A percentile compares a stretch with the other conserved stretches of the same genome.
Conservation (phyloP, 2,888 invertebrate species). For the Mythimna vitellina region DNA sequence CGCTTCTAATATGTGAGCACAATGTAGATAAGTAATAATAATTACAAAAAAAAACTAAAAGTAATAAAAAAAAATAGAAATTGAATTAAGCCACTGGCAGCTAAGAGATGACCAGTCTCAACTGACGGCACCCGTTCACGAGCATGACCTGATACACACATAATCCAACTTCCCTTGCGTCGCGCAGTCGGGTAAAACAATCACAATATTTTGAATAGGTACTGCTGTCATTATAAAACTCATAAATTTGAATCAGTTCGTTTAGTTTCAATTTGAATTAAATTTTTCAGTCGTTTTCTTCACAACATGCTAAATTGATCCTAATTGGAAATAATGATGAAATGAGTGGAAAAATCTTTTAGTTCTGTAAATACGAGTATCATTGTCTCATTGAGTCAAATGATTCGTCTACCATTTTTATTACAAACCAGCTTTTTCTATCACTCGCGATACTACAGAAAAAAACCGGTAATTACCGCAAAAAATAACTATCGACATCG, state of each 20-base stretch:
- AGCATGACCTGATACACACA: no score
- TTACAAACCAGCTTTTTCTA: no score
- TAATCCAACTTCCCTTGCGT: no score
- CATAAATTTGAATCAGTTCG: constrained; percentile 34
- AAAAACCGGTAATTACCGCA: constrained; percentile 51
- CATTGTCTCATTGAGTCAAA: not conserved
- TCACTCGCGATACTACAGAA: not conserved
- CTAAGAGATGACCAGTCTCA: no score
- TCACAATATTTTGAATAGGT: constrained; percentile 1
- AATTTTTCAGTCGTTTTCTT: constrained; percentile 20
- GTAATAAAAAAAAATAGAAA: no score
- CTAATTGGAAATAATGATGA: constrained; percentile 11
- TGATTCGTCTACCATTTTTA: not conserved
- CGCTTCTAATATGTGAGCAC: no score
- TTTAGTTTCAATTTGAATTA: constrained; percentile 30
- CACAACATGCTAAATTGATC: constrained; percentile 18
- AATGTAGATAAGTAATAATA: no score
- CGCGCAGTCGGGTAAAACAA: not conserved
- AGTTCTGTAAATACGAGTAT: not conserved
- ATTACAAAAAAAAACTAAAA: no score
- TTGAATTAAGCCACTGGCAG: no score
- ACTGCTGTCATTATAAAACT: not conserved
- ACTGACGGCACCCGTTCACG: no score
- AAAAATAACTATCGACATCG: constrained; percentile 37
- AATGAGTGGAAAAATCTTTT: not conserved